Conservation (phyloP, 2,888 invertebrate species). For the Apotomis capreana region DNA sequence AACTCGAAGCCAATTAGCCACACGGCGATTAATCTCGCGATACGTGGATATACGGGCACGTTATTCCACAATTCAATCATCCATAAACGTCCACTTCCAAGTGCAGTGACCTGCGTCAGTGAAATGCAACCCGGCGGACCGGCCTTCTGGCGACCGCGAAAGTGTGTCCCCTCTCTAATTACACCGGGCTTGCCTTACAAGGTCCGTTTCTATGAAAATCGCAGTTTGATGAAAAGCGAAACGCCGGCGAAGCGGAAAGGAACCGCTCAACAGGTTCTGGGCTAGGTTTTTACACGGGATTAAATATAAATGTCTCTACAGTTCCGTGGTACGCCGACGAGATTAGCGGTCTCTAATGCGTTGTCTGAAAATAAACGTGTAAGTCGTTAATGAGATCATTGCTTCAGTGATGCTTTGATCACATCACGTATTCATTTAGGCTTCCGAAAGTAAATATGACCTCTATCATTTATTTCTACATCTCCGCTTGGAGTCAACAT, state of each 20-base stretch:
- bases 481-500: slow-evolving; percentile 4
- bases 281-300: slow-evolving; percentile 14
- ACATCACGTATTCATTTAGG: slow-evolving; percentile 20
- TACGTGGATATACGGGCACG: background rate
- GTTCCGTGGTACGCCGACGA: slow-evolving; percentile 11
- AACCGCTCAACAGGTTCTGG: slow-evolving; percentile 24
- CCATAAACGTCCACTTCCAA: slow-evolving; percentile 9
- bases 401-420: slow-evolving; percentile 13
- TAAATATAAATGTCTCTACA: slow-evolving; percentile 23
- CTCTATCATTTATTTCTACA: slow-evolving; percentile 3
- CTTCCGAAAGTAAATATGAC: slow-evolving; percentile 24
- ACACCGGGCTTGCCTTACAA: slow-evolving; percentile 60
- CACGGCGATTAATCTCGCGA: slow-evolving; percentile 18
- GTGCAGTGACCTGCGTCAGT: slow-evolving; percentile 72
- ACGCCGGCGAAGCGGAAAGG: slow-evolving; percentile 23
- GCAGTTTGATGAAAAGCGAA: slow-evolving; percentile 39
- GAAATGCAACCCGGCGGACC: slow-evolving; percentile 67
- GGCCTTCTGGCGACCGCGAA: slow-evolving; percentile 65
- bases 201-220: slow-evolving; percentile 41
- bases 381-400: slow-evolving; percentile 32
- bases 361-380: slow-evolving; percentile 33
- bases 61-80: slow-evolving; percentile 6
- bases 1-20: slow-evolving; percentile 20
- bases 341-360: background rate
- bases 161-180: slow-evolving; percentile 73